These are phyloP conservation scores for Tonatia bakeri DNA, from an alignment of 2,113 vertebrate species.

Conservation along the genomic window DNA sequence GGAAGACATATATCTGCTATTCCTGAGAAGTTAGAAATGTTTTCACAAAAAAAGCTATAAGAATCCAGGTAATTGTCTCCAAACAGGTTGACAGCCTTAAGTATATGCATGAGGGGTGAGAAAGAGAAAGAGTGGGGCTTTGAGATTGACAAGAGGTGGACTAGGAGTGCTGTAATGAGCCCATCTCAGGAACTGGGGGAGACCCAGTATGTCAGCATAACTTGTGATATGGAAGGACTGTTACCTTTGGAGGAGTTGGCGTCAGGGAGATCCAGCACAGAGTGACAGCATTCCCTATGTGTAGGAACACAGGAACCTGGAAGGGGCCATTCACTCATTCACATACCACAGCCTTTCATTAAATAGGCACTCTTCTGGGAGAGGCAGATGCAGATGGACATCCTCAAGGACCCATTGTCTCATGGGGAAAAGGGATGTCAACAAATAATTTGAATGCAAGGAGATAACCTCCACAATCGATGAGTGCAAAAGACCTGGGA, in stretches of 20 bases:
- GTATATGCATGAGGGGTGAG: neutral
- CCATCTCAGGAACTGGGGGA: neutral
- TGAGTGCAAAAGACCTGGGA: neutral
- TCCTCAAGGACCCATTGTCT: neutral
- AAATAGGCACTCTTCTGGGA: neutral
- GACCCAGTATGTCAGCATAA: neutral
- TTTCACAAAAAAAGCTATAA: constrained; percentile 2
- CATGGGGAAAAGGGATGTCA: neutral
- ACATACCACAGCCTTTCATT: neutral
- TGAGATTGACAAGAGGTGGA: neutral
- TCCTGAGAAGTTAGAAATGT: neutral
- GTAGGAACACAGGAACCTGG: neutral
- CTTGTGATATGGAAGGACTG: neutral
- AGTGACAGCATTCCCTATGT: neutral
- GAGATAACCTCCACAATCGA: neutral
- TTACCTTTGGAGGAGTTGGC: neutral
- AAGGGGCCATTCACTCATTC: neutral
- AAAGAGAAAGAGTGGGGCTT: neutral
- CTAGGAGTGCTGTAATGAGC: neutral
- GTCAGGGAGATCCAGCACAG: neutral
- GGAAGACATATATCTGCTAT: neutral
- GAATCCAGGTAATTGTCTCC: neutral
- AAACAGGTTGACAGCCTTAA: neutral
- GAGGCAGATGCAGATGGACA: neutral
- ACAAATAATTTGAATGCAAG: neutral